phyloP scores from a whole-genome alignment of 2,888 invertebrate genomes.

The Mycalesis mineus region DNA sequence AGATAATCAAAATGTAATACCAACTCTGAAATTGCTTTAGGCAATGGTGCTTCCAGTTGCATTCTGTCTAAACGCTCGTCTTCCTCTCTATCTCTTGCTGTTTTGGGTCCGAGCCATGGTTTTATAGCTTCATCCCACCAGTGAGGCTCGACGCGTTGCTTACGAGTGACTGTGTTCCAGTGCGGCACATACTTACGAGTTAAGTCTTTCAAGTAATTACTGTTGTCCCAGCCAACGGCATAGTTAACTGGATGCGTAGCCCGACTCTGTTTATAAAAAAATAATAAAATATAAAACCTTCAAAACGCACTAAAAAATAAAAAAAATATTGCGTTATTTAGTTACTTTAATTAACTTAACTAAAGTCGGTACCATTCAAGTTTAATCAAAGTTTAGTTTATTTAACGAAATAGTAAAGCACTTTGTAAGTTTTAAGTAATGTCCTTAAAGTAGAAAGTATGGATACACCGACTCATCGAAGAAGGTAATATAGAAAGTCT shows the following conservation, averaged over 20 bases:
- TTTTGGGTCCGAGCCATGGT: slow-evolving; percentile 79
- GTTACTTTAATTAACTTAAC: too few relatives aligned
- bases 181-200: slow-evolving; percentile 91
- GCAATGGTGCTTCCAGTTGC: slow-evolving; percentile 91
- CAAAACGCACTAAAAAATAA: too few relatives aligned
- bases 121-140: slow-evolving; percentile 88
- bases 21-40: slow-evolving; percentile 89
- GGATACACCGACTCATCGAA: too few relatives aligned
- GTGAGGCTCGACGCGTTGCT: slow-evolving; percentile 83
- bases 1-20: slow-evolving; percentile 39
- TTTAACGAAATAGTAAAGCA: too few relatives aligned
- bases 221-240: slow-evolving; percentile 90
- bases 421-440: too few relatives aligned
- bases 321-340: too few relatives aligned
- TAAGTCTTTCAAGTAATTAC: slow-evolving; percentile 90
- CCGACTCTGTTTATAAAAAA: slow-evolving; percentile 57
- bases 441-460: too few relatives aligned
- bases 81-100: slow-evolving; percentile 83
- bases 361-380: too few relatives aligned
- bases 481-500: too few relatives aligned
- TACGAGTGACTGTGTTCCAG: slow-evolving; percentile 90
- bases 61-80: slow-evolving; percentile 84
- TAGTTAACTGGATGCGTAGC: slow-evolving; percentile 89
- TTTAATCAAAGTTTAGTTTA: too few relatives aligned
- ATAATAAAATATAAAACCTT: neutral